Base-by-base conservation (phyloP, 2,797 vertebrate genomes). In the Catostomus latipinnis region DNA sequence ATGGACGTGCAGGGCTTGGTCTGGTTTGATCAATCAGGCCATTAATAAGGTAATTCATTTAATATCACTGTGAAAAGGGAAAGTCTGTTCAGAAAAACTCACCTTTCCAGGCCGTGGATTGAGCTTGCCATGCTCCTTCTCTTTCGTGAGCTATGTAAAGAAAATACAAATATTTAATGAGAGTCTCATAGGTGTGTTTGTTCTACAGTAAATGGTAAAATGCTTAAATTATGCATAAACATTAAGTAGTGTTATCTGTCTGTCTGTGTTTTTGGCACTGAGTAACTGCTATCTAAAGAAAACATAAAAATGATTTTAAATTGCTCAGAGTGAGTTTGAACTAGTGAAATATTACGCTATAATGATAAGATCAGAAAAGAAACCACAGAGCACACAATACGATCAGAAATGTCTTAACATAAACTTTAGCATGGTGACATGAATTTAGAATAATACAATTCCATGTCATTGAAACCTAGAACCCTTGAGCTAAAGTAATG, bases 61-160 rank as follows among this genome's bases (percentile, higher is more conserved):
- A 43, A 14, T 12, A 10, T 62, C 10, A 62, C 6, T 43, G 5
- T 34, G 60, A 34, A 34, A 62, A 53, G 3, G 18, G 34, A 43
- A 12, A 54, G 34, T 34, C 34, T 34, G 34, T 34, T 34, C 34
- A 34, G 11, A 18, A 61, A 6, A 50, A 87, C 86, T 91, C 94
- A 99, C 97, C 96, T 98, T 99, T 87, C 97, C 96, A 0, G 97
- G 97, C 10, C 97, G 94, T 11, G 89, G 92, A 82, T 98, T 98
- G 83, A 95, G 92, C 81, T 97, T 97, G 75, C 95, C 92, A 8
- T 93, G 92, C 14, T 91, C 90, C 81, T 93, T 98, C 85, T 91
- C 85, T 77, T 95, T 94, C 8, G 94, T 94, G 82, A 93, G 93
- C 95, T 94, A 77, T 0, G 73, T 71, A 83, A 49, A 83, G 66